Base-by-base conservation (phyloP, 2,888 invertebrate species). In the Lepetodrilus schrolli region DNA sequence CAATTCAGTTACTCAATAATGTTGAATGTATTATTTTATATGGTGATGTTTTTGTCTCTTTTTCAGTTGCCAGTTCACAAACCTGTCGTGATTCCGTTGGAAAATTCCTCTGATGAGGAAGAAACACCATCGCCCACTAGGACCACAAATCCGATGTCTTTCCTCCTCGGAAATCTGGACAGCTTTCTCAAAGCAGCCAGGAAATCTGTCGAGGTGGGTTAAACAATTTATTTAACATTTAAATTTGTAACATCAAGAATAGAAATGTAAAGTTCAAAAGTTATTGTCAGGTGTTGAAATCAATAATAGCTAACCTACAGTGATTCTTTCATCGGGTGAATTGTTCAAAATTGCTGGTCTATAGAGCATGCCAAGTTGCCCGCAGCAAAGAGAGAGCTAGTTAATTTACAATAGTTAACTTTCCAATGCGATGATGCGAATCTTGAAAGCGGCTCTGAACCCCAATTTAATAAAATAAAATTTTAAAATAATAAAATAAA, bases 71-170 rank as follows among this genome's bases (percentile, higher is more conserved):
- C 86, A n/a, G 78, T 84, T 23, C 86, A 84, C 66, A 81, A 84
- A 36, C 83, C 85, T 38, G 84, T 87, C n/a, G 80, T 87, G 20
- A 87, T 87, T 7, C 81, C 80, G 17, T 78, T 86, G 50, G 76
- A 74, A 23, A 83, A 83, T 10, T 84, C 83, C 21, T 82, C 86
- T 4, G 81, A 81, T 26, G 84, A 84, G 50, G 86, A 85, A 65
- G 86, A 84, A 5, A 82, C n/a, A 36, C 65, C n/a, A 8, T 70
- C 34, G 43, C 65, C 47, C 13, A 34, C 43, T 21, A 30, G 23
- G 17, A 13, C 66, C 1, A n/a, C n/a, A n/a, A 4, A 26, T 20
- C 37, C 70, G 23, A 10, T 37, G 23, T 51, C 77, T n/a, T 77
- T 71, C 47, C 72, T 83, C 8, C 78, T 84, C 1, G 79, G 82